These are phyloP conservation scores for Agrotis segetum DNA, from an alignment of 2,888 invertebrate genomes.

Conservation along the genomic window DNA sequence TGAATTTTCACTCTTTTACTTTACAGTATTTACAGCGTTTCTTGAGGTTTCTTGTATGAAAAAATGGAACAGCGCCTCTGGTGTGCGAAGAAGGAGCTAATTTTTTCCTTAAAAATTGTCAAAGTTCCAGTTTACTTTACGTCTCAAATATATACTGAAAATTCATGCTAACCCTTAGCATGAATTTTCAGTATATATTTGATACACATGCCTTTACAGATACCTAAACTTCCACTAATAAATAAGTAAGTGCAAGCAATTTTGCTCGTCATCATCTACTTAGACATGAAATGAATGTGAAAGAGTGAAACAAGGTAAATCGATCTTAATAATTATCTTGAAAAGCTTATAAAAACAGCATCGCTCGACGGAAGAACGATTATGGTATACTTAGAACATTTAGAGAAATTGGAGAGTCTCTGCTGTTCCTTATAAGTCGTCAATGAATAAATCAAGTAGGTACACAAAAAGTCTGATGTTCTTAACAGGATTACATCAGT, in stretches of 20 bases:
- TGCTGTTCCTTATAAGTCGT: not conserved
- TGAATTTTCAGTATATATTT: no score
- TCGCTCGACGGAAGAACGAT: not conserved
- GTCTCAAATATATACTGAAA: no score
- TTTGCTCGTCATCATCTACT: not conserved
- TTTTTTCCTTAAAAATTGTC: no score
- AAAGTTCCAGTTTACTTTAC: no score
- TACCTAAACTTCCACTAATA: not conserved
- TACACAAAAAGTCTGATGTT: constrained; percentile 8
- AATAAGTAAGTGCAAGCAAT: not conserved
- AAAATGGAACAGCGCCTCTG: no score
- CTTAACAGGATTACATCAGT: constrained; percentile 39
- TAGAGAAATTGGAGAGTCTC: constrained; percentile 24
- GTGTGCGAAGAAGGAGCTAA: no score
- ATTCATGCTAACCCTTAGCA: no score
- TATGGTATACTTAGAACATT: not conserved
- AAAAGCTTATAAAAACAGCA: not conserved
- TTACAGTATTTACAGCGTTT: no score
- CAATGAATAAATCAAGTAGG: constrained; percentile 7
- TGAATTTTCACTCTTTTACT: no score
- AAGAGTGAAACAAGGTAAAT: not conserved
- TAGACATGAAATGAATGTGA: not conserved
- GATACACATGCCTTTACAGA: no score
- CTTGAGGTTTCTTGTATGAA: no score
- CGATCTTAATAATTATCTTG: not conserved